Percentiles rank a stretch among this genome's conserved stretches.
Conservation (phyloP, 2,113 vertebrate species). For the Ondatra zibethicus region DNA sequence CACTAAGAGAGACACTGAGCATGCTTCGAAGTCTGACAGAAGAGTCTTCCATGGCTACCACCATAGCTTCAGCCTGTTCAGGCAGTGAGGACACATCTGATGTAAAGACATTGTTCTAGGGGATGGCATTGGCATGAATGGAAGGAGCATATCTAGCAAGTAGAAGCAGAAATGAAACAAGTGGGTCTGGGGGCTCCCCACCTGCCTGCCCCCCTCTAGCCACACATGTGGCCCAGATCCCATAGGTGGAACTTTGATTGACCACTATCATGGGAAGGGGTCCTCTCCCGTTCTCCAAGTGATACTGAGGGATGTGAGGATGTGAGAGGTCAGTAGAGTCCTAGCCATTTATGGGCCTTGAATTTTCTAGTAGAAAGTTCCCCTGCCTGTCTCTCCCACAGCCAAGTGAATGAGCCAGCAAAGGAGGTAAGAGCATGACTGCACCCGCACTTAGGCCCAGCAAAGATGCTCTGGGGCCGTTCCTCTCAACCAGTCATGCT, state of each 20-base stretch:
- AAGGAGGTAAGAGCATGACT: not conserved
- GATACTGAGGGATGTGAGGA: not conserved
- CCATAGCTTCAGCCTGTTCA: not conserved
- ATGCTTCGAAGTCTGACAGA: slow-evolving; percentile 11
- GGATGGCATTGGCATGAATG: not conserved
- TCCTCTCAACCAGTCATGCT: not conserved
- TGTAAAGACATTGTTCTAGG: slow-evolving; percentile 11
- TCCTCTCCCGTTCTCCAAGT: not conserved
- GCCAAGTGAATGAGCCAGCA: slow-evolving; percentile 35
- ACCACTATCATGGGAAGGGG: not conserved
- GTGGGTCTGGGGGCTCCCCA: not conserved
- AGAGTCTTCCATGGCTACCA: not conserved
- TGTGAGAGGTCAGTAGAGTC: slow-evolving; percentile 29
- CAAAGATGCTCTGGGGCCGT: not conserved
- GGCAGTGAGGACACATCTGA: not conserved
- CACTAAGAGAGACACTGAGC: not conserved
- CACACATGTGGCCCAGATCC: not conserved
- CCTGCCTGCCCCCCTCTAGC: not conserved
- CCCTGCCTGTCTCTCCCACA: slow-evolving; percentile 27
- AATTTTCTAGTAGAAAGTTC: slow-evolving; percentile 46
- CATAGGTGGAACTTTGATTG: not conserved
- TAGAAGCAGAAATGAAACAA: slow-evolving; percentile 44
- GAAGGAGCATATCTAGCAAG: not conserved
- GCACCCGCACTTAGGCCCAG: not conserved
- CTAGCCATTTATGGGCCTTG: not conserved